Conservation (phyloP, 2,888 invertebrate genomes). For the Spicauda simplicius region DNA sequence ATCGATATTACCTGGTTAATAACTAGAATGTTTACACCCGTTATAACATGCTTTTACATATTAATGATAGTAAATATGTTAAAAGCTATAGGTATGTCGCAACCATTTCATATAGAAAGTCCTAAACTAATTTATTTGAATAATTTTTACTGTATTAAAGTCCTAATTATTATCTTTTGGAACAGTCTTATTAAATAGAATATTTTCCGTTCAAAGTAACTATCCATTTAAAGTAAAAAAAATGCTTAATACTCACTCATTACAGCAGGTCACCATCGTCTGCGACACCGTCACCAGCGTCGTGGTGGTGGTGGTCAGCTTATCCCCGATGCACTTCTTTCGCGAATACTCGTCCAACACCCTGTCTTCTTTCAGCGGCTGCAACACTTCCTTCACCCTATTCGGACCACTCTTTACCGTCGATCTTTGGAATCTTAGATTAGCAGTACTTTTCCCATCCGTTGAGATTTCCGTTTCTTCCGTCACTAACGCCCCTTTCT, state of each 20-base stretch:
- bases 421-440: conserved; percentile 74
- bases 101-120: no score
- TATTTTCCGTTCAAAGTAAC: no score
- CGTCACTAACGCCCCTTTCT: conserved; percentile 73
- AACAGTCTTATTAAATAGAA: no score
- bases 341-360: conserved; percentile 66
- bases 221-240: conserved; percentile 2
- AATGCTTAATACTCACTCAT: conserved; percentile 74
- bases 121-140: no score
- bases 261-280: conserved; percentile 75
- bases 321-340: conserved; percentile 73
- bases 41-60: no score
- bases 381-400: conserved; percentile 66
- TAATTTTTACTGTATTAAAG: no score
- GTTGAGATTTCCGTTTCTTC: conserved; percentile 77
- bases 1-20: no score
- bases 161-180: no score
- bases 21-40: no score
- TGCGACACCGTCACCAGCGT: conserved; percentile 78
- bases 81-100: no score
- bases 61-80: no score
- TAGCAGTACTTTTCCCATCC: conserved; percentile 71
- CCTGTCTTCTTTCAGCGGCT: conserved; percentile 69
- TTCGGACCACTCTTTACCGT: conserved; percentile 74
- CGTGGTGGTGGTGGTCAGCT: conserved; percentile 72